Base-by-base conservation (phyloP, 2,888 invertebrate genomes). In the Sminthurinus aureus region DNA sequence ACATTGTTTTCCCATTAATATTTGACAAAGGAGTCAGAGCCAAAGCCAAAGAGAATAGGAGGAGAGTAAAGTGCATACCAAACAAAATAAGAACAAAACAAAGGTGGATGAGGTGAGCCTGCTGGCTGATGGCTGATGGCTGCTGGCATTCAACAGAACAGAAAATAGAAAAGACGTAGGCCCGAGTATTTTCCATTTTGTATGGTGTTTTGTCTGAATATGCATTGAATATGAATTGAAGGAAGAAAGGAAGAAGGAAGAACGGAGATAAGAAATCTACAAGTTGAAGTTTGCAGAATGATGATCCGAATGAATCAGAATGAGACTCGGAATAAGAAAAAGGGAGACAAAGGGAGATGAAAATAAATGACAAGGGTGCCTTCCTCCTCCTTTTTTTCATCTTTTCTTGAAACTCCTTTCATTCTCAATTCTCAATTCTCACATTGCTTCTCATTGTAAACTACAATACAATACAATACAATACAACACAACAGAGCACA, bases 1-100 rank as follows among this genome's bases (percentile, higher is more conserved):
- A 79, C 79, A 79, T 79, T 79, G 79, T 79, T 79, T 79, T 67
- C 79, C 79, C 79, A 79, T 79, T 79, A 79, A 79, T 24, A 50
- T 3, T 64, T 64, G 22, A 78, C 78, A 79, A 79, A 67, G 38
- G 38, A 38, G 38, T 6, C 38, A 38, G 38, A 38, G 38, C 38
- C 38, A 38, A 38, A 38, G 38, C 1, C 38, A 1, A 38, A 38
- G 38, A 38, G 38, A 38, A 38, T 1, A 38, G 38, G 38, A 38
- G 38, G 6, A 6, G 38, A 38, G 79, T 79, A 79, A 67, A 79
- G 79, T 79, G 79, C 79, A 79, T 67, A 79, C 79, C 79, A 79
- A 79, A 79, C 1, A 6, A 6, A 38, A 38, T 38, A 38, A 38
- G 24, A 79, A 79, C 79, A 79, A 38, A 38, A 79, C 79, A 79